Conservation (phyloP, 2,797 vertebrate species). For the Myripristis jacobus region DNA sequence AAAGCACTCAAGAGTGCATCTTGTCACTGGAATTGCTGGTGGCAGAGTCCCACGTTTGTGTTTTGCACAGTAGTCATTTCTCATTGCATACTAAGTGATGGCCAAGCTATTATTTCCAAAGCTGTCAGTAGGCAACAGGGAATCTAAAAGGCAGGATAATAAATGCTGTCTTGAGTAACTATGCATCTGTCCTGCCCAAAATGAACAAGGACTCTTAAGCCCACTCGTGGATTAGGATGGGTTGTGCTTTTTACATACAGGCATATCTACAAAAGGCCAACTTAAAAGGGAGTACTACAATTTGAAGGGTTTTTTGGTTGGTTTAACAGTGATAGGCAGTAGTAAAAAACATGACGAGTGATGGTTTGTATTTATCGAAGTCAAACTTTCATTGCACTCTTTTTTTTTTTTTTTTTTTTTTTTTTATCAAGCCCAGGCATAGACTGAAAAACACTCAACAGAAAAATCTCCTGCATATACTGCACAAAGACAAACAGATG, state of each 20-base stretch:
- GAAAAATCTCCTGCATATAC: conserved; percentile 19
- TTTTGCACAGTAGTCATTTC: conserved; percentile 60
- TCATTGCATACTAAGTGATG: conserved; percentile 63
- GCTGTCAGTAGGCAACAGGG: conserved; percentile 50
- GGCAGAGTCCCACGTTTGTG: conserved; percentile 51
- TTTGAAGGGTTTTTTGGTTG: neutral
- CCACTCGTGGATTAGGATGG: conserved; percentile 35
- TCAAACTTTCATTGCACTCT: neutral
- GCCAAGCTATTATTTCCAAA: conserved; percentile 60
- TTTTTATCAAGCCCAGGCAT: conserved; percentile 36
- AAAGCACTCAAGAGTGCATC: conserved; percentile 68
- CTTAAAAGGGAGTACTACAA: neutral
- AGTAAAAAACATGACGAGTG: neutral
- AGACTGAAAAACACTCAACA: conserved; percentile 28
- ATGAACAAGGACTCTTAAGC: conserved; percentile 17
- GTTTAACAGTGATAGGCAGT: neutral
- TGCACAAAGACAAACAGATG: conserved; percentile 31
- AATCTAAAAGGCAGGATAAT: conserved; percentile 48
- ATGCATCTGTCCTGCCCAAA: conserved; percentile 23
- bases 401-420: conserved; percentile 14
- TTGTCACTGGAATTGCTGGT: conserved; percentile 68
- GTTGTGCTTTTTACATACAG: neutral
- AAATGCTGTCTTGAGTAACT: conserved; percentile 50
- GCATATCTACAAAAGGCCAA: neutral
- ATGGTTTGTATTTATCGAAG: neutral